Evolutionary conservation across 2,888 invertebrate genomes (phyloP).

Genomic region (Polydesmus complanatus): DNA sequence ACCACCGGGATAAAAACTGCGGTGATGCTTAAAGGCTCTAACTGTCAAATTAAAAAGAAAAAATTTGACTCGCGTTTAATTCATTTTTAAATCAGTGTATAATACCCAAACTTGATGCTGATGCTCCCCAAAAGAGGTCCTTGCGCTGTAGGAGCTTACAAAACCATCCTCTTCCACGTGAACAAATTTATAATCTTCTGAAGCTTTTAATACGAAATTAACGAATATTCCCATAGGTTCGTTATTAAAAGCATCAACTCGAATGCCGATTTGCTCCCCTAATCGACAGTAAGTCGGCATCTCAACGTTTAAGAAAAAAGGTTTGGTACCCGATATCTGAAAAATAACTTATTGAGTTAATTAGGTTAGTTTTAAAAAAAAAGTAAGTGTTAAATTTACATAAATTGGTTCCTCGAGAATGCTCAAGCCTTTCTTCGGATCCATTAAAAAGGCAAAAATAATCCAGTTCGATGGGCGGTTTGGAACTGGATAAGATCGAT

Average conservation of each 20-base stretch:
- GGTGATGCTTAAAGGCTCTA: constrained; percentile 34
- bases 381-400: constrained; percentile 6
- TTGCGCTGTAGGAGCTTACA: constrained; percentile 37
- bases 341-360: too few relatives aligned
- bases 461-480: constrained; percentile 18
- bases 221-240: constrained; percentile 45
- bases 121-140: constrained; percentile 36
- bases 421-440: constrained; percentile 12
- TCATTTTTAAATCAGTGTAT: neutral
- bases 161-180: constrained; percentile 38
- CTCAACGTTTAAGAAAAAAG: constrained; percentile 40
- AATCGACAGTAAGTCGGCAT: constrained; percentile 35
- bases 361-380: neutral
- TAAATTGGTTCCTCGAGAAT: constrained; percentile 13
- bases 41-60: constrained; percentile 25
- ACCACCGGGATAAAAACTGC: constrained; percentile 44
- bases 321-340: constrained; percentile 34
- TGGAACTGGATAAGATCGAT: constrained; percentile 14
- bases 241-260: constrained; percentile 89
- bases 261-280: constrained; percentile 53
- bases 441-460: constrained; percentile 16
- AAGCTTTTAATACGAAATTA: constrained; percentile 36
- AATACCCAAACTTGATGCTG: constrained; percentile 39
- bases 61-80: neutral
- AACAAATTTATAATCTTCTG: constrained; percentile 38